These are phyloP conservation scores for Julus scandinavius DNA, from an alignment of 2,888 invertebrate genomes.

Conservation along the genomic window DNA sequence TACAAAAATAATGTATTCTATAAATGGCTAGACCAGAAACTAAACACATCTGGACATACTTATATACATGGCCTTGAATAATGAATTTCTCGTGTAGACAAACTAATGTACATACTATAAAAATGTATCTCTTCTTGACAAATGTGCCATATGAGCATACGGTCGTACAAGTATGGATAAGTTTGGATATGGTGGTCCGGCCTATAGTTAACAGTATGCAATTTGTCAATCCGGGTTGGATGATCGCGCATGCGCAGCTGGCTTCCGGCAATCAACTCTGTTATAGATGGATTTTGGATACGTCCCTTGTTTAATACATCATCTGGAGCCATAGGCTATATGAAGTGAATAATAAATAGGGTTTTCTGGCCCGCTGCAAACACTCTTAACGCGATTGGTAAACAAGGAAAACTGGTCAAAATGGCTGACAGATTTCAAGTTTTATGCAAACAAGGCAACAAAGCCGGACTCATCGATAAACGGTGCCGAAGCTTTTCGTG, in stretches of 20 bases:
- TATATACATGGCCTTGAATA: no score
- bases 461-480: conserved; percentile 9
- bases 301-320: neutral
- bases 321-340: neutral
- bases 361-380: conserved; percentile 9
- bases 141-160: no score
- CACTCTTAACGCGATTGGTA: neutral
- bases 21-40: no score
- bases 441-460: conserved; percentile 23
- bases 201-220: no score
- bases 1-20: no score
- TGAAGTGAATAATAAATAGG: conserved; percentile 32
- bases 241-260: neutral
- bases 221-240: no score
- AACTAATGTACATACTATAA: no score
- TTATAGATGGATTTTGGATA: neutral
- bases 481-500: conserved; percentile 1
- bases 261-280: neutral
- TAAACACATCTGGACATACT: no score
- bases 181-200: no score
- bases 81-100: no score
- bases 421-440: conserved; percentile 39
- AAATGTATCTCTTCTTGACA: no score
- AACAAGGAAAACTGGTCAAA: conserved; percentile 28
- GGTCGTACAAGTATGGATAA: no score